Evolutionary conservation across 2,888 invertebrate genomes (phyloP), one percentile per base, ranked within the genome.

Genomic region (Scaptomyza flava): DNA sequence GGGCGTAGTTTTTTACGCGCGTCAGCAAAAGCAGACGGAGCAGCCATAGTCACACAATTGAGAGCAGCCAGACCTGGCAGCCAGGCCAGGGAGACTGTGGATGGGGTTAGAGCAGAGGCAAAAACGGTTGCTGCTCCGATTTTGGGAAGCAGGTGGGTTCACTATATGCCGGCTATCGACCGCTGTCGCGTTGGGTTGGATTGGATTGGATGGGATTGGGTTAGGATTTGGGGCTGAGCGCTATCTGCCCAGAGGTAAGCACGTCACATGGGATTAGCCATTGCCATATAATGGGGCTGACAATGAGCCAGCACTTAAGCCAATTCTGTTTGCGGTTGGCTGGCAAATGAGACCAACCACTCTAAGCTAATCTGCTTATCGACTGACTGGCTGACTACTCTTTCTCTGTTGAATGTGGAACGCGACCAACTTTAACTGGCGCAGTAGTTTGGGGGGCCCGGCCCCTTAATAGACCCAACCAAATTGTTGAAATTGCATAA

Each of bases 1-100:
- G 87, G 81, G 87, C 81, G 87, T 80, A 74, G 77, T 72, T 83
- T 74, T 85, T 77, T 77, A 86, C 87, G 87, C 82, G 87, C 82
- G 82, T 82, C 82, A 82, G 82, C 82, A 81, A 79, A 76, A 81
- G 54, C 53, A 54, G 59, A 41, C 57, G 46, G 31, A 57, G 63
- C 63, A 50, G 47, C n/a, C 46, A 47, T 4, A 46, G n/a, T 31
- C 38, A 38, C 36, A 31, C 31, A 42, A 41, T 20, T 30, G 11
- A 17, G 52, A 50, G 51, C 31, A 51, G 27, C 31, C 9, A 48
- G 38, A 38, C 4, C 38, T 38, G 38, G 43, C 27, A 47, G 17
- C 31, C 1, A 12, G 8, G 20, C 14, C 20, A 34, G 33, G 20
- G 34, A 50, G 6, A 20, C 20, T 6, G 12, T n/a, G 6, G 11